These are phyloP conservation scores for Cheilosia scutellata DNA, from an alignment of 2,888 invertebrate species.

Conservation along the genomic window DNA sequence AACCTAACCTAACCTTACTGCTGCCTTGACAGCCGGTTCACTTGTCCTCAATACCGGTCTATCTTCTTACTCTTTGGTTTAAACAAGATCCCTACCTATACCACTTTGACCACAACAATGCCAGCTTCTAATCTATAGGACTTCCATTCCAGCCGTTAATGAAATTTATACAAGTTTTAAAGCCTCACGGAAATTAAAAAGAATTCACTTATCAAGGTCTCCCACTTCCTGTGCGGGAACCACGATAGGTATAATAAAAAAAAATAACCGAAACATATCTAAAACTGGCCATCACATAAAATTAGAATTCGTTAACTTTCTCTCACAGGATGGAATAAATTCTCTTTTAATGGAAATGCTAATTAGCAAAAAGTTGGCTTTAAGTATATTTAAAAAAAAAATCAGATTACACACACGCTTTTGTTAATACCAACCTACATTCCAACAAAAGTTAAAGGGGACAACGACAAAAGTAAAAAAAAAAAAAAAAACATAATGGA, in stretches of 20 bases:
- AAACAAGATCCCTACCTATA: too few species aligned
- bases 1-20: too few species aligned
- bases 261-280: not conserved
- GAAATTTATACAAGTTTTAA: not conserved
- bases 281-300: not conserved
- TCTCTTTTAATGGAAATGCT: slow-evolving; percentile 38
- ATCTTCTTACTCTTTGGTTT: too few species aligned
- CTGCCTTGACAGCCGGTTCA: too few species aligned
- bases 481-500: not conserved
- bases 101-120: not conserved
- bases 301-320: slow-evolving; percentile 7
- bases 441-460: slow-evolving; percentile 19
- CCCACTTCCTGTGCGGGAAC: not conserved
- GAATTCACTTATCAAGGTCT: not conserved
- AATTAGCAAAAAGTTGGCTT: slow-evolving; percentile 29
- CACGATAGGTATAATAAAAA: not conserved
- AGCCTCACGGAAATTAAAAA: not conserved
- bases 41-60: too few species aligned
- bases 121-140: not conserved
- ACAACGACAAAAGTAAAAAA: not conserved
- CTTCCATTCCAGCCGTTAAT: not conserved
- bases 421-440: not conserved
- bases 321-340: slow-evolving; percentile 8
- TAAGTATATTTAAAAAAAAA: not conserved
- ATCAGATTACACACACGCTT: slow-evolving; percentile 12